Conservation (phyloP, 2,888 invertebrate genomes). For the Hemistola chrysoprasaria region DNA sequence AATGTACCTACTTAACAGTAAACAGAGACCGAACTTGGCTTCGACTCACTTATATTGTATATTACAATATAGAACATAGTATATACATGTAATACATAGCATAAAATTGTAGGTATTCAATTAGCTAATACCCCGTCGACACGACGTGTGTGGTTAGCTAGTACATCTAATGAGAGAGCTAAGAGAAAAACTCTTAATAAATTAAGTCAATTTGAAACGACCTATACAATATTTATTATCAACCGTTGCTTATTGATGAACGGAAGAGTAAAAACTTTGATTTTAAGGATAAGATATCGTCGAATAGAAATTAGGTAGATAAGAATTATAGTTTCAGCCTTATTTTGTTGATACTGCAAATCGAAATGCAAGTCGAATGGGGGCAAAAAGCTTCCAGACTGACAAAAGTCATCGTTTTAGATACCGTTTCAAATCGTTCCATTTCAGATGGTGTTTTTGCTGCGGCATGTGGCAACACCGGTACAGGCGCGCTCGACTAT, state of each 20-base stretch:
- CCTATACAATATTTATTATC: conserved; percentile 26
- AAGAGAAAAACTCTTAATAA: conserved; percentile 29
- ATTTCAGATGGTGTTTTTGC: conserved; percentile 74
- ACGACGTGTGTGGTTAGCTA: conserved; percentile 28
- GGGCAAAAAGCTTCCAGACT: conserved; percentile 65
- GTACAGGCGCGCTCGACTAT: conserved; percentile 51
- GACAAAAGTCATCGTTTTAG: conserved; percentile 64
- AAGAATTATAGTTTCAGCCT: conserved; percentile 27
- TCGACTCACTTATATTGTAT: too few relatives aligned
- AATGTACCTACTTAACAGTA: neutral
- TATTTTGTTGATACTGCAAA: conserved; percentile 61
- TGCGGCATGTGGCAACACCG: conserved; percentile 68
- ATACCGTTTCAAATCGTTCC: conserved; percentile 75
- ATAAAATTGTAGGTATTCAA: too few relatives aligned
- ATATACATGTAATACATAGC: too few relatives aligned
- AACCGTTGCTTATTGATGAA: conserved; percentile 31
- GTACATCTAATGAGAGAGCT: conserved; percentile 24
- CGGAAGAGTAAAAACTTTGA: conserved; percentile 27
- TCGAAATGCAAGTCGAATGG: conserved; percentile 47
- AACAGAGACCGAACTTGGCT: too few relatives aligned
- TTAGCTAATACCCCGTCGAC: too few relatives aligned
- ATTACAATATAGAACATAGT: too few relatives aligned
- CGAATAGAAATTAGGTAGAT: too few relatives aligned
- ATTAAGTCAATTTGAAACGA: conserved; percentile 23
- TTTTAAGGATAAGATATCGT: conserved; percentile 36